Conservation (phyloP, 2,113 vertebrate genomes). For the Echinops telfairi region DNA sequence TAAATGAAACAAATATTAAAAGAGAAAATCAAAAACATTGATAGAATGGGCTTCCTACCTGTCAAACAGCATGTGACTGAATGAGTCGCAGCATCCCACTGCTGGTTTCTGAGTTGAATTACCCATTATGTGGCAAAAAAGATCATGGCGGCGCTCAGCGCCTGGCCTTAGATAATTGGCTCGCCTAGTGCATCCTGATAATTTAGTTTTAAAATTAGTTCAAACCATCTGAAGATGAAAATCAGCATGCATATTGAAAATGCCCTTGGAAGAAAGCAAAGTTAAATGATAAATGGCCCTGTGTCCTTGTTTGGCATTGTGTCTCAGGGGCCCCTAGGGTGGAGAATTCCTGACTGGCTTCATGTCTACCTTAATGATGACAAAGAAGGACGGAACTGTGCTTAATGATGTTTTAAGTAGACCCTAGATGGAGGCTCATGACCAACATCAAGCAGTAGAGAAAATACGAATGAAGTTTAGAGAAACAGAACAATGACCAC, state of each 20-base stretch:
- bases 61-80: slow-evolving; percentile 40
- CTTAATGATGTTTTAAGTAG: slow-evolving; percentile 77
- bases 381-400: slow-evolving; percentile 52
- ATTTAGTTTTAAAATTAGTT: slow-evolving; percentile 67
- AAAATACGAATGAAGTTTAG: slow-evolving; percentile 49
- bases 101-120: slow-evolving; percentile 58
- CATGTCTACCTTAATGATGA: slow-evolving; percentile 72
- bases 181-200: slow-evolving; percentile 49
- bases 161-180: slow-evolving; percentile 57
- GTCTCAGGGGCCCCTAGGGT: background rate
- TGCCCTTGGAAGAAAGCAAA: slow-evolving; percentile 51
- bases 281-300: slow-evolving; percentile 43
- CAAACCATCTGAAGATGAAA: slow-evolving; percentile 51
- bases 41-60: slow-evolving; percentile 68
- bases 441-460: background rate
- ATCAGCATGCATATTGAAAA: slow-evolving; percentile 53
- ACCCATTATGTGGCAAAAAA: background rate
- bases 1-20: slow-evolving; percentile 63
- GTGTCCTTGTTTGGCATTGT: slow-evolving; percentile 15
- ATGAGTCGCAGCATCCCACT: slow-evolving; percentile 10
- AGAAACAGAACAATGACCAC: background rate
- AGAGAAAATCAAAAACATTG: slow-evolving; percentile 61
- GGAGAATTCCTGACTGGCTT: slow-evolving; percentile 70
- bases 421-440: slow-evolving; percentile 53
- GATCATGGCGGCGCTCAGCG: background rate